Evolutionary conservation across 2,888 invertebrate genomes (phyloP).

Genomic region (Oasisia sp.): DNA sequence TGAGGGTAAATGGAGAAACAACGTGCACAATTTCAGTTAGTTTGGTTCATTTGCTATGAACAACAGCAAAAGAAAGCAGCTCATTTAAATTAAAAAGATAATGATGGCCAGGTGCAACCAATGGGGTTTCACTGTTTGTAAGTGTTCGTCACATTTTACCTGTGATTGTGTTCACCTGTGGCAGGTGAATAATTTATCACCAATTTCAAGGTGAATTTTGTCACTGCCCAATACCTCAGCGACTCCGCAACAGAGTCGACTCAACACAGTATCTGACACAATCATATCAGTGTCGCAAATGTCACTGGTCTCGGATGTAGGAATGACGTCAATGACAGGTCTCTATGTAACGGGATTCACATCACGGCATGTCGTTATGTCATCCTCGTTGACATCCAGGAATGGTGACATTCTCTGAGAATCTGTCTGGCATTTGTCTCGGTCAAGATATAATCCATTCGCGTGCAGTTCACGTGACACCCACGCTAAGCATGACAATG

Average conservation of each 20-base stretch:
- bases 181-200: neutral
- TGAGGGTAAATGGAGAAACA: neutral
- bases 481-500: conserved; percentile 99
- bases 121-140: neutral
- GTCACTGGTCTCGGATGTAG: neutral
- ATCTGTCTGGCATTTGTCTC: neutral
- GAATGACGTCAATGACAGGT: neutral
- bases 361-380: neutral
- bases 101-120: neutral
- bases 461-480: conserved; percentile 82
- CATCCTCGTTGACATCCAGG: neutral
- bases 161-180: neutral
- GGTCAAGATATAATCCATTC: neutral
- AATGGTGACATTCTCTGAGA: neutral
- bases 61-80: neutral
- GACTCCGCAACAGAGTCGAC: neutral
- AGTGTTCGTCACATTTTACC: neutral
- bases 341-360: neutral
- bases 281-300: neutral
- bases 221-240: neutral
- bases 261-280: neutral
- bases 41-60: neutral
- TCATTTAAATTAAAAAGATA: neutral
- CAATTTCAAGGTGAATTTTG: neutral
- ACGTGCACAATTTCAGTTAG: no score